These are phyloP conservation scores for Spilarctia lutea DNA, from an alignment of 2,888 invertebrate species.

Conservation along the genomic window DNA sequence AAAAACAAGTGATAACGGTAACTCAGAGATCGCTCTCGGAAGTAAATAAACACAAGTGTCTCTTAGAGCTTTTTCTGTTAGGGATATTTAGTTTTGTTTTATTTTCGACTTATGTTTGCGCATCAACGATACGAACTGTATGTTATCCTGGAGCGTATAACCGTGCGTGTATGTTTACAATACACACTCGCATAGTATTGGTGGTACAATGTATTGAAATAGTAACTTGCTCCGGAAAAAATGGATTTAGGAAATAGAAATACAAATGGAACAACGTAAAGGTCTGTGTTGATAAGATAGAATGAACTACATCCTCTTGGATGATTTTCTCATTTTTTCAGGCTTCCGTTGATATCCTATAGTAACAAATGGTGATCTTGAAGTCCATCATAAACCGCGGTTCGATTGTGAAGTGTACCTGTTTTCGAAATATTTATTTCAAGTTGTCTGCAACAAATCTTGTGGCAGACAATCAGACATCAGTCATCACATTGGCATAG, in stretches of 20 bases:
- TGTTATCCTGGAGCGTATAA: not conserved
- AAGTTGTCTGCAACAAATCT: not conserved
- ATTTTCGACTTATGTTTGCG: constrained; percentile 2
- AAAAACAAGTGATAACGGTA: constrained; percentile 62
- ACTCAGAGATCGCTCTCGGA: constrained; percentile 31
- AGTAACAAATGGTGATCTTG: not conserved
- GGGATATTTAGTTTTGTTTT: constrained; percentile 7
- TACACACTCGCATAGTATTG: not conserved
- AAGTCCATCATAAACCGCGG: not conserved
- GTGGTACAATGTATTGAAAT: not conserved
- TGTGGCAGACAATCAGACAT: not conserved
- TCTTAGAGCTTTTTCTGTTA: constrained; percentile 11
- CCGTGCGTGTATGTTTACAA: not conserved
- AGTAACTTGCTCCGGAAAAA: not conserved
- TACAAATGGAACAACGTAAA: not conserved
- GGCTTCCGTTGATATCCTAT: not conserved
- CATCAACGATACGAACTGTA: not conserved
- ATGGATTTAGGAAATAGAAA: not conserved
- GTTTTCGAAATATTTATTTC: not conserved
- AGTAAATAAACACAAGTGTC: constrained; percentile 21
- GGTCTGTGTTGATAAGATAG: not conserved
- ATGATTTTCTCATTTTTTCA: not conserved
- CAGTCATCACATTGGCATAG: not conserved
- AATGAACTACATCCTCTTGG: not conserved
- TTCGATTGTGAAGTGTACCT: not conserved